phyloP scores from a whole-genome alignment of 1,140 invertebrate species.

The Megathymus violae region DNA sequence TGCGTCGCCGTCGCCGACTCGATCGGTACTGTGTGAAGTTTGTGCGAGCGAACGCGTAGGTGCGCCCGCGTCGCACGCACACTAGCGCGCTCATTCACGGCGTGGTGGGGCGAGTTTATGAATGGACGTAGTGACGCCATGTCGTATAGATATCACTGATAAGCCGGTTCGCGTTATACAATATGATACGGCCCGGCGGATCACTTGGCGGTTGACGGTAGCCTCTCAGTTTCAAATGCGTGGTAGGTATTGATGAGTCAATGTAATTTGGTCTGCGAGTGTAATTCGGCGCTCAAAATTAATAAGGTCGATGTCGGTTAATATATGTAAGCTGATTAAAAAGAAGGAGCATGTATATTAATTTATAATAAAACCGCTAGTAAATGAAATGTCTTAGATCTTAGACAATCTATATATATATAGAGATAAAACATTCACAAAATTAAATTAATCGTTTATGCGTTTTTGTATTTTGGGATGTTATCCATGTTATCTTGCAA shows the following conservation, averaged over 20 bases:
- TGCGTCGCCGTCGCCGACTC: conserved; percentile 51
- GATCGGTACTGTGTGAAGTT: conserved; percentile 57
- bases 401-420: no score
- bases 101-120: conserved; percentile 71
- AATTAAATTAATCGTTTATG: no score
- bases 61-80: conserved; percentile 70
- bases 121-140: conserved; percentile 78
- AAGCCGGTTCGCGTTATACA: conserved; percentile 61
- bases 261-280: neutral
- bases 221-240: conserved; percentile 18
- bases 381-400: no score
- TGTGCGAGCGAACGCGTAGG: conserved; percentile 39
- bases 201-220: conserved; percentile 26
- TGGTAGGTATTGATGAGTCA: conserved; percentile 19
- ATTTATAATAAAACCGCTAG: no score
- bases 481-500: no score
- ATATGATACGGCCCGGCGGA: conserved; percentile 39
- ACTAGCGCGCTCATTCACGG: conserved; percentile 64
- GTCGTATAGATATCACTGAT: conserved; percentile 76
- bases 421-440: no score
- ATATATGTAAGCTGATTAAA: neutral
- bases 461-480: no score
- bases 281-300: conserved; percentile 3
- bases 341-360: no score
- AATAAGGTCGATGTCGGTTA: neutral